A percentile compares a stretch with the other conserved stretches of the same genome.
phyloP scores from a whole-genome alignment of 2,888 invertebrate genomes.

The Lamellibrachia satsuma region DNA sequence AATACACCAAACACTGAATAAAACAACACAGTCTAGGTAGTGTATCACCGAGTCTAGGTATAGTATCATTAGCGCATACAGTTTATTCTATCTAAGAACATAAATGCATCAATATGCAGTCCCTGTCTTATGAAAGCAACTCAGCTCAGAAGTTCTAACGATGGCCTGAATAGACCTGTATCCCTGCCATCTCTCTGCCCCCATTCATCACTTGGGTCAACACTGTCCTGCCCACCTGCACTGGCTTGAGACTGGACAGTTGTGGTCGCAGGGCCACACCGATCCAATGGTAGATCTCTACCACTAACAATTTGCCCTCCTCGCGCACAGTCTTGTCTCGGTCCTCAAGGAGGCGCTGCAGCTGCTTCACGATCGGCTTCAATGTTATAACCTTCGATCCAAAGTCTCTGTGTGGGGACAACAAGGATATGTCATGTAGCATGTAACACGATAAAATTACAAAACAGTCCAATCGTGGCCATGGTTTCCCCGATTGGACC shows the following conservation, averaged over 20 bases:
- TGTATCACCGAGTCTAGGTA: too few relatives aligned
- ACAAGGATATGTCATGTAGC: not conserved
- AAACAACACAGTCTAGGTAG: too few relatives aligned
- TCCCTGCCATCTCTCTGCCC: not conserved
- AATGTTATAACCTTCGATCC: slow-evolving; percentile 89
- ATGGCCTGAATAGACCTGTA: not conserved
- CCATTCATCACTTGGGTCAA: not conserved
- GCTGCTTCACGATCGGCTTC: slow-evolving; percentile 85
- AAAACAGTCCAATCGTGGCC: not conserved
- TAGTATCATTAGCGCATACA: not conserved
- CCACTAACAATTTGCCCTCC: slow-evolving; percentile 87
- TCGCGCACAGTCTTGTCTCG: slow-evolving; percentile 90
- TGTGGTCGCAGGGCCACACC: slow-evolving; percentile 81
- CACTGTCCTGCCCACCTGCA: slow-evolving; percentile 70
- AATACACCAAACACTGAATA: too few relatives aligned
- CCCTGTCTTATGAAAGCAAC: not conserved
- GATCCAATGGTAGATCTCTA: slow-evolving; percentile 91
- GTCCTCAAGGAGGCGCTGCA: slow-evolving; percentile 85
- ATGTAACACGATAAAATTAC: not conserved
- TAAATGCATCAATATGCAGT: not conserved
- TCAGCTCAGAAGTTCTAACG: not conserved
- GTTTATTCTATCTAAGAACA: not conserved
- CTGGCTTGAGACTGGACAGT: slow-evolving; percentile 84
- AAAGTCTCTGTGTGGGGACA: slow-evolving; percentile 74
- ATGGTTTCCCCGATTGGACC: not conserved